Base-by-base conservation (phyloP, 2,797 vertebrate genomes). In the Podargus strigoides region DNA sequence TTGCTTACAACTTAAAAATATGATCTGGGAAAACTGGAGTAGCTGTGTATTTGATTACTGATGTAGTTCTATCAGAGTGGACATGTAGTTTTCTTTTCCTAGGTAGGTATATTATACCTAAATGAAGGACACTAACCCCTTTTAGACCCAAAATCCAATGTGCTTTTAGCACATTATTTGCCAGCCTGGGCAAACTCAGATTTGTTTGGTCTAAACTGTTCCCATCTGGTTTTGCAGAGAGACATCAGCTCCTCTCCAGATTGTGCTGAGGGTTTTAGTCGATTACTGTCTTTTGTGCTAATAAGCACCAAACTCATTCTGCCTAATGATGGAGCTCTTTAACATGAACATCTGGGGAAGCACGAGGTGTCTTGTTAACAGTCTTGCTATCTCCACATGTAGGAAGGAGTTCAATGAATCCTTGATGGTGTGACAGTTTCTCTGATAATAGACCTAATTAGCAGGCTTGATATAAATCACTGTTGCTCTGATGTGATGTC, bases 141-240 rank as follows among this genome's bases (percentile, higher is more conserved):
- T 42, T 39, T 16, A 37, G 24, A 47, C 16, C 7, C 36, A 30
- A 62, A 49, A 59, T 28, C 32, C 10, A 46, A 16, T 2, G 2
- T 19, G 23, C 59, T 36, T 46, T 64, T 55, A 80, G 64, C 46
- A 63, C 6, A 3, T n/a, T 37, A 27, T 59, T 28, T 59, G n/a
- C 7, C 39, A 83, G 59, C 41, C 14, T 39, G 34, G 67, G 68
- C 68, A 17, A 66, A 66, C 30, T 74, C 70, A n/a, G 8, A 37
- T 69, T 19, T 23, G 26, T 53, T 53, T 72, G 80, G 55, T 52
- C n/a, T 94, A 66, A 83, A 36, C 59, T 42, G 75, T 68, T 93
- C 60, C 94, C 90, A 87, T 89, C 93, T 96, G 96, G 53, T 32
- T 87, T 50, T 81, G 90, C 67, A 86, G 56, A 77, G 84, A 89